Percentiles rank a stretch among this genome's conserved stretches.
phyloP scores from a whole-genome alignment of 2,113 vertebrate genomes.

The Tilapia sparmanii region DNA sequence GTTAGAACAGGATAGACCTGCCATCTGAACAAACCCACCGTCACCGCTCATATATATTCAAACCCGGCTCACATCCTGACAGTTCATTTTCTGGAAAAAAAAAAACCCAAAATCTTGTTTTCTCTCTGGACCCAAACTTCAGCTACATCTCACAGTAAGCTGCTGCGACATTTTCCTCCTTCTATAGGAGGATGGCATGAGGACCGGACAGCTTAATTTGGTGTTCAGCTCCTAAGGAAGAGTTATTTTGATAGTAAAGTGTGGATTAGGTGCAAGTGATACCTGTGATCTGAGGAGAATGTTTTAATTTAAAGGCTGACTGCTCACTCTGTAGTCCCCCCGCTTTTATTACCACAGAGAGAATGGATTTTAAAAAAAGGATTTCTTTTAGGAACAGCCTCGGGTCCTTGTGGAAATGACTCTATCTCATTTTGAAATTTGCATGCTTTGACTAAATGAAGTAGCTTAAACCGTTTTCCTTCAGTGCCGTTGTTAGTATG shows the following conservation, averaged over 20 bases:
- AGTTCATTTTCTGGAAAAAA: background rate
- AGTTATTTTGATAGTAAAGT: constrained; percentile 21
- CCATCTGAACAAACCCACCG: background rate
- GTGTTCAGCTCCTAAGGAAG: background rate
- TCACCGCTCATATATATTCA: background rate
- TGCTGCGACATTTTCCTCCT: background rate
- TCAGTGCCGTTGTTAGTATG: background rate
- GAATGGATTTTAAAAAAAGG: constrained; percentile 47
- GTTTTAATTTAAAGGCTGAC: constrained; percentile 65
- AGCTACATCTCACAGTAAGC: background rate
- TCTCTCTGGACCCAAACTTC: background rate
- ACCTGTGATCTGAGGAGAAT: constrained; percentile 58
- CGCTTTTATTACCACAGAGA: constrained; percentile 50
- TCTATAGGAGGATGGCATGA: background rate
- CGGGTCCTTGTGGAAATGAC: constrained; percentile 51
- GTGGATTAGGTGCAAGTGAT: constrained; percentile 49
- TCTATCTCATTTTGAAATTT: constrained; percentile 58
- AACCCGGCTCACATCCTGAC: background rate
- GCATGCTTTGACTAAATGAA: constrained; percentile 56
- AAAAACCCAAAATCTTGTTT: background rate
- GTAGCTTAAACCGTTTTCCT: background rate
- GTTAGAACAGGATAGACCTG: background rate
- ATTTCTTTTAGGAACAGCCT: constrained; percentile 43
- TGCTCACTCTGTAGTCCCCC: constrained; percentile 41
- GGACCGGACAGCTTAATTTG: constrained; percentile 24